Conservation (phyloP, 2,888 invertebrate species). For the Volucella inanis region DNA sequence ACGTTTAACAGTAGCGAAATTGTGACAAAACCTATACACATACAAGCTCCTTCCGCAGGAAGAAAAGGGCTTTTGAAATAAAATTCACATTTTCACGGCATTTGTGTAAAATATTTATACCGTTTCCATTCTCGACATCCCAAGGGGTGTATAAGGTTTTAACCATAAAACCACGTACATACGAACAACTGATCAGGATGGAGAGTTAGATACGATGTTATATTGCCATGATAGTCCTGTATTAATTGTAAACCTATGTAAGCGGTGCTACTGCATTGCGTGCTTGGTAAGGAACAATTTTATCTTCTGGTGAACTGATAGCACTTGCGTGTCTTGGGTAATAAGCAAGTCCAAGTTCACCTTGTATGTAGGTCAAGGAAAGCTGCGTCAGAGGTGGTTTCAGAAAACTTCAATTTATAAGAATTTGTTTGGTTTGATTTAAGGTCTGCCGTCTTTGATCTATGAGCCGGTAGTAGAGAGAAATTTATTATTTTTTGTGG, state of each 20-base stretch:
- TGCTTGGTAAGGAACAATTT: neutral
- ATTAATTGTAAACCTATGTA: neutral
- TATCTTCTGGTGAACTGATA: neutral
- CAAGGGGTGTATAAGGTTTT: conserved; percentile 19
- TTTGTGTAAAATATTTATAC: conserved; percentile 30
- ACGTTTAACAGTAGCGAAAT: conserved; percentile 36
- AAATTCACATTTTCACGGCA: conserved; percentile 34
- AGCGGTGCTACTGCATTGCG: neutral
- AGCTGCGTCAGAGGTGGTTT: no score
- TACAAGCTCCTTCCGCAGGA: neutral
- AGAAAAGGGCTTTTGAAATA: conserved; percentile 38
- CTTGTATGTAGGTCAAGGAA: no score
- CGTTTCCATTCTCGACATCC: neutral
- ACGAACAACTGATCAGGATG: conserved; percentile 13
- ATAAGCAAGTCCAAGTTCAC: no score
- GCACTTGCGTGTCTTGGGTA: no score
- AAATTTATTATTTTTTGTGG: no score
- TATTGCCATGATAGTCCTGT: neutral
- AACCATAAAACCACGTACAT: conserved; percentile 49
- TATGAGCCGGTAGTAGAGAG: no score
- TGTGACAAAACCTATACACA: neutral
- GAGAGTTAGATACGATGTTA: neutral
- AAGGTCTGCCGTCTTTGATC: no score
- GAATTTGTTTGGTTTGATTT: no score
- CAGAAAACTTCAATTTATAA: no score